Conservation (phyloP, 2,113 vertebrate species). For the Murina feae region DNA sequence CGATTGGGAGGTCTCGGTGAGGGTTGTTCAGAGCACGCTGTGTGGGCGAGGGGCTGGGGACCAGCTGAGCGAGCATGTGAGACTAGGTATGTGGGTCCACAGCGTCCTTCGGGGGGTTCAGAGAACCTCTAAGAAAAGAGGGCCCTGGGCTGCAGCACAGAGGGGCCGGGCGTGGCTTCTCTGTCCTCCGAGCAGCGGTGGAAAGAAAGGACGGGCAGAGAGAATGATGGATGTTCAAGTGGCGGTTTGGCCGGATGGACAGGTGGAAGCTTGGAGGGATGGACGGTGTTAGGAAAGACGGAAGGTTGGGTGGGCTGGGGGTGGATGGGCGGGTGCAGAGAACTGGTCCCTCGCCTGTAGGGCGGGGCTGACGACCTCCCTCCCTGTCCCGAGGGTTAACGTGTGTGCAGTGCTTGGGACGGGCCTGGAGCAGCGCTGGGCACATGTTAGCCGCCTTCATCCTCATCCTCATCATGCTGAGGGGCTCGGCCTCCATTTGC, state of each 20-base stretch:
- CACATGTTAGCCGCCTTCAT: background rate
- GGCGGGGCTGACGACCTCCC: background rate
- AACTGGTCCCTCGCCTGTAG: background rate
- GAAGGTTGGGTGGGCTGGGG: background rate
- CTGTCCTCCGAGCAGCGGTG: fast-evolving
- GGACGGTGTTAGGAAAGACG: background rate
- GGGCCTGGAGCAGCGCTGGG: fast-evolving
- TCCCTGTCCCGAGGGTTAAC: background rate
- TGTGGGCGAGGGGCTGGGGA: background rate
- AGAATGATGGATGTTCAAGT: background rate
- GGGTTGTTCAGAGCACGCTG: background rate
- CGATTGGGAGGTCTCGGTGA: fast-evolving
- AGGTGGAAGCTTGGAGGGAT: too few species aligned
- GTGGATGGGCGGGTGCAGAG: background rate
- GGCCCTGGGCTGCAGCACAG: background rate
- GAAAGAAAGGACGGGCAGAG: background rate
- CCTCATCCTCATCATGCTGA: background rate
- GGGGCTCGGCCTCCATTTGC: background rate
- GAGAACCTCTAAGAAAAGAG: background rate
- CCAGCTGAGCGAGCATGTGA: fast-evolving
- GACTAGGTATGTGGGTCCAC: background rate
- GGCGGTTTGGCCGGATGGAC: background rate
- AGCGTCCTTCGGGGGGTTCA: too few species aligned
- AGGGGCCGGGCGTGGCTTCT: background rate
- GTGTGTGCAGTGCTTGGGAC: background rate